These are phyloP conservation scores for Hipparchia semele DNA, from an alignment of 2,888 invertebrate genomes.

Conservation along the genomic window DNA sequence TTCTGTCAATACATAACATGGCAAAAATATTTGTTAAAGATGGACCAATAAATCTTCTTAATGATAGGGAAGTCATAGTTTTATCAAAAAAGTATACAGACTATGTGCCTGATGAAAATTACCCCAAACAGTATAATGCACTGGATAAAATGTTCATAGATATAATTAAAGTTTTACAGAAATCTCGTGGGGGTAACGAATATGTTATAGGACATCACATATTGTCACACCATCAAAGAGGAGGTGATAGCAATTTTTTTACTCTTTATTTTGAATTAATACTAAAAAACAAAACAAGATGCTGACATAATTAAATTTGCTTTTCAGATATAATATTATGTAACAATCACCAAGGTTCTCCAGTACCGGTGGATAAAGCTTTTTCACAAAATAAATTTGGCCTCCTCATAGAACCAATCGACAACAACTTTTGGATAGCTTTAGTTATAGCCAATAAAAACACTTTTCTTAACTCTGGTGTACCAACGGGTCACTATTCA, in stretches of 20 bases:
- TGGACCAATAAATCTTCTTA: conserved; percentile 81
- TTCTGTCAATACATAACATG: conserved; percentile 84
- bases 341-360: conserved; percentile 74
- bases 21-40: conserved; percentile 84
- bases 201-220: conserved; percentile 82
- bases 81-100: conserved; percentile 84
- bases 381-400: conserved; percentile 81
- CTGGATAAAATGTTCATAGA: conserved; percentile 84
- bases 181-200: conserved; percentile 75
- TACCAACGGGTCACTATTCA: conserved; percentile 81
- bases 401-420: conserved; percentile 56
- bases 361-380: conserved; percentile 70
- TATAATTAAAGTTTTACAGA: conserved; percentile 73
- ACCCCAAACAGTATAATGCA: conserved; percentile 76
- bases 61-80: conserved; percentile 66
- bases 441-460: conserved; percentile 85
- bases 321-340: conserved; percentile 84
- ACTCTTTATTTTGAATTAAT: background rate
- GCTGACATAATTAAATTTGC: conserved; percentile 26
- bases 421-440: conserved; percentile 78
- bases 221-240: conserved; percentile 86
- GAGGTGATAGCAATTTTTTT: conserved; percentile 65
- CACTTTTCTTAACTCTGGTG: conserved; percentile 75
- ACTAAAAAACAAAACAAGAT: background rate
- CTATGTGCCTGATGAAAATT: conserved; percentile 80